Base-by-base conservation (phyloP, 1,140 invertebrate species). In the Muscidifurax raptorellus region DNA sequence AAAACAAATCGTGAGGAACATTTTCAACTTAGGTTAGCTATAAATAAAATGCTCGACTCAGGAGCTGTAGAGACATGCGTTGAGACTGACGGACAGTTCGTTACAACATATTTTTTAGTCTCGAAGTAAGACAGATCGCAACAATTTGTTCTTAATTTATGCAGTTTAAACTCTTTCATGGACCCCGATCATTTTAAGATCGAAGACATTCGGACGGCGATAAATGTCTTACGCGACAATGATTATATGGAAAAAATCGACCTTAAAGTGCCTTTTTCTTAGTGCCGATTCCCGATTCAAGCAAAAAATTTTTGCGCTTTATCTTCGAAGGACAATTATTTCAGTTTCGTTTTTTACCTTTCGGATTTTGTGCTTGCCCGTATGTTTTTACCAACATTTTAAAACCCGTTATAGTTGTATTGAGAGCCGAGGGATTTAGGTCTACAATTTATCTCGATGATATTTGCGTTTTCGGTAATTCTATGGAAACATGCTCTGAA, bases 91-190 rank as follows among this genome's bases (percentile, higher is more conserved):
- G 52, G 40, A 6, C 86, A 87, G 40, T 85, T 83, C 28, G 4
- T 86, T 32, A 85, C 86, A 0, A 40, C 86, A 4, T 87, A 85
- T 44, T 88, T 89, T 81, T 36, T 89, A 6, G 67, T 83, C 32
- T 59, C 81, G 13, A 89, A 89, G 77, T 79, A 86, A 64, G 81
- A 88, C 44, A 87, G 87, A 0, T 84, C 86, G 52, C 77, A 78
- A 28, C 82, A 88, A 36, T 89, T 90, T 66, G 88, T 90, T 67
- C 84, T 89, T 72, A 90, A 90, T 84, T 79, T 89, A 13, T 87
- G 89, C 80, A 47, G 80, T 13, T 69, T 89, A n/a, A 90, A 89
- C 81, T 66, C 86, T 59, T 90, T 88, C 80, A 84, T 90, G 10
- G 13, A 77, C 25, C 83, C 84, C 22, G 47, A 76, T 27, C 88